A percentile compares a stretch with the other conserved stretches of the same genome.
phyloP scores from a whole-genome alignment of 2,113 vertebrate genomes.

The Himantopus leucocephalus region DNA sequence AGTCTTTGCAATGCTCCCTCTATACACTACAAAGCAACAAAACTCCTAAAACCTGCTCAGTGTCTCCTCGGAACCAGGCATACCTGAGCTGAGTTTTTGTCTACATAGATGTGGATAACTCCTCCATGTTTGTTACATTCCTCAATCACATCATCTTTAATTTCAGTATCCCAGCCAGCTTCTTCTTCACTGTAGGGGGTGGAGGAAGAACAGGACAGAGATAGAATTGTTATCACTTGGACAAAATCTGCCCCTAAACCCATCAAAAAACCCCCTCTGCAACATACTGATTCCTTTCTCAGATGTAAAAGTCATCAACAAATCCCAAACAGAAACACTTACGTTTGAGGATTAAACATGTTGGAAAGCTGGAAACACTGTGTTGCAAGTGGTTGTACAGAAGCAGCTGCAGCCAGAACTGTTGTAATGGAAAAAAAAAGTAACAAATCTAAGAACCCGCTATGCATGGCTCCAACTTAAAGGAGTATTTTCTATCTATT shows the following conservation, averaged over 20 bases:
- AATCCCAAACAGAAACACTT: constrained; percentile 51
- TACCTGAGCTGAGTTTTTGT: constrained; percentile 96
- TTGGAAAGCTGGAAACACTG: constrained; percentile 98
- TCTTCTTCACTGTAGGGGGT: constrained; percentile 83
- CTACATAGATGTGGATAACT: constrained; percentile 95
- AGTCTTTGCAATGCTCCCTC: not conserved
- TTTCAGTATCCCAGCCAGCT: constrained; percentile 92
- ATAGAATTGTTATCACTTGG: not conserved
- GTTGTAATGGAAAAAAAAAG: constrained; percentile 18
- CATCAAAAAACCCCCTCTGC: not conserved
- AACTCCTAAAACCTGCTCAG: not conserved
- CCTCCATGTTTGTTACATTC: constrained; percentile 98
- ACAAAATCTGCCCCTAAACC: not conserved
- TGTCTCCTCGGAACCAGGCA: not conserved
- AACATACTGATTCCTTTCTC: not conserved
- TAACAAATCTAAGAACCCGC: not conserved
- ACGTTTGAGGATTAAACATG: constrained; percentile 96
- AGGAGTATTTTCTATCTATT: not conserved
- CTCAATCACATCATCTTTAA: constrained; percentile 96
- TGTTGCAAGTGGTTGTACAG: constrained; percentile 89
- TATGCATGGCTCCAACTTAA: not conserved
- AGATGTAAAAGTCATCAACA: not conserved
- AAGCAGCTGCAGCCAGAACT: constrained; percentile 81
- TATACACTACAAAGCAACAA: not conserved
- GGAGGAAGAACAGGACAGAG: not conserved